Evolutionary conservation across 2,888 invertebrate genomes (phyloP).

Genomic region (Drosophila koepferae): DNA sequence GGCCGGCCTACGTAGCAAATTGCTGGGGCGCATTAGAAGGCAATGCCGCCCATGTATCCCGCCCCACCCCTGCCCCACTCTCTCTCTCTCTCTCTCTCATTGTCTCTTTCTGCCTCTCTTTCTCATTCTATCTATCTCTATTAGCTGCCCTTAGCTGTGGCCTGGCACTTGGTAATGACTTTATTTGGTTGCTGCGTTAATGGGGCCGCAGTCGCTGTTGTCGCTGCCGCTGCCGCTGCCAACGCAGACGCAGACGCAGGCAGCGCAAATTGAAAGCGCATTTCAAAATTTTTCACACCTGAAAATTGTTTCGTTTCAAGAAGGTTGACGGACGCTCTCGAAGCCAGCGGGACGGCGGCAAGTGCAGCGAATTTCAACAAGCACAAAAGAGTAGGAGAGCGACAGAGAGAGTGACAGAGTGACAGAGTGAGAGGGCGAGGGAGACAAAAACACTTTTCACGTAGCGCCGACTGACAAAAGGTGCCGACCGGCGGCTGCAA

Average conservation of each 20-base stretch:
- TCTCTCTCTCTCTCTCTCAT: background rate
- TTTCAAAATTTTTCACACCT: slow-evolving; percentile 79
- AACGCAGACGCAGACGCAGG: slow-evolving; percentile 34
- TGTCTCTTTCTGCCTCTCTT: background rate
- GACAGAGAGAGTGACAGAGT: background rate
- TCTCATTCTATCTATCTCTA: background rate
- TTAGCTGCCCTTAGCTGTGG: slow-evolving; percentile 15
- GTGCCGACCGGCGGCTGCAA: slow-evolving; percentile 70
- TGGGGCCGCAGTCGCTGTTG: slow-evolving; percentile 52
- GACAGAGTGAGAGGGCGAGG: background rate
- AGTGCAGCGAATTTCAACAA: slow-evolving; percentile 69
- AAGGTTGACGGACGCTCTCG: slow-evolving; percentile 47
- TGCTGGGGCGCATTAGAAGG: slow-evolving; percentile 75
- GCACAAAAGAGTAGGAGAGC: background rate
- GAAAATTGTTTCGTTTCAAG: slow-evolving; percentile 76
- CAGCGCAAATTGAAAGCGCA: slow-evolving; percentile 79
- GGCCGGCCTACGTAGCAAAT: slow-evolving; percentile 75
- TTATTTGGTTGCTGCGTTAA: slow-evolving; percentile 80
- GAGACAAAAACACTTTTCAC: slow-evolving; percentile 67
- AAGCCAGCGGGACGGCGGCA: slow-evolving; percentile 60
- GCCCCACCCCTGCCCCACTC: background rate
- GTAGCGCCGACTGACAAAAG: slow-evolving; percentile 69
- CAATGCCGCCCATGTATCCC: slow-evolving; percentile 46
- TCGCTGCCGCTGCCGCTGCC: slow-evolving; percentile 31
- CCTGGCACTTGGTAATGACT: slow-evolving; percentile 73